Conservation (phyloP, 2,113 vertebrate genomes). For the Carassius carassius region DNA sequence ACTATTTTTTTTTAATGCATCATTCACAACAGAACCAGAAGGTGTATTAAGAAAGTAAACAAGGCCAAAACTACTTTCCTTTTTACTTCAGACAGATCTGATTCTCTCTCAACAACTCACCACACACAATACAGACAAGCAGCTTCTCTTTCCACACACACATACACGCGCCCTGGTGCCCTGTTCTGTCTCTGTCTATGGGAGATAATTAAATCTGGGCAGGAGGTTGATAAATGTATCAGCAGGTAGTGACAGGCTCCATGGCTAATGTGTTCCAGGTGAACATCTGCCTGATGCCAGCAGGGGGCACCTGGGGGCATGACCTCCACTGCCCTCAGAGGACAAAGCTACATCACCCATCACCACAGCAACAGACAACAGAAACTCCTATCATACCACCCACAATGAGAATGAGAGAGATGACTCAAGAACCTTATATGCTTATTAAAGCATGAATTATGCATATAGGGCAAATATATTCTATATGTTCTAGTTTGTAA, state of each 20-base stretch:
- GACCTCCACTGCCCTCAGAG: constrained; percentile 16
- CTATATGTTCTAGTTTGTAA: neutral
- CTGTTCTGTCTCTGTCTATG: constrained; percentile 6
- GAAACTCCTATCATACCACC: neutral
- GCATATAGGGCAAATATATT: neutral
- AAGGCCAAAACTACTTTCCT: neutral
- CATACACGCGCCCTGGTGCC: neutral
- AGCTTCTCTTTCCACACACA: neutral
- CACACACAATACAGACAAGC: neutral
- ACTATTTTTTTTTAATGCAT: too few relatives aligned
- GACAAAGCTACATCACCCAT: constrained; percentile 3
- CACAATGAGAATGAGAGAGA: neutral
- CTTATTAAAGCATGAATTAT: neutral
- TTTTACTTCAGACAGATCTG: neutral
- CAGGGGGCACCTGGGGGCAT: constrained; percentile 36
- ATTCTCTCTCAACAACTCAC: neutral
- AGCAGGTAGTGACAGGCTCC: constrained; percentile 28
- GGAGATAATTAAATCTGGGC: constrained; percentile 32
- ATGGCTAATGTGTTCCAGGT: constrained; percentile 33
- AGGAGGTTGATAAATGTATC: constrained; percentile 47
- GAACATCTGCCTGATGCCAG: constrained; percentile 40
- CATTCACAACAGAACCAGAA: neutral
- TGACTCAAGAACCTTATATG: neutral
- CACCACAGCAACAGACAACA: constrained; percentile 20
- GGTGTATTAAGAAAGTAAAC: neutral